Base-by-base conservation (phyloP, 2,888 invertebrate genomes). In the Agonopterix heracliana region DNA sequence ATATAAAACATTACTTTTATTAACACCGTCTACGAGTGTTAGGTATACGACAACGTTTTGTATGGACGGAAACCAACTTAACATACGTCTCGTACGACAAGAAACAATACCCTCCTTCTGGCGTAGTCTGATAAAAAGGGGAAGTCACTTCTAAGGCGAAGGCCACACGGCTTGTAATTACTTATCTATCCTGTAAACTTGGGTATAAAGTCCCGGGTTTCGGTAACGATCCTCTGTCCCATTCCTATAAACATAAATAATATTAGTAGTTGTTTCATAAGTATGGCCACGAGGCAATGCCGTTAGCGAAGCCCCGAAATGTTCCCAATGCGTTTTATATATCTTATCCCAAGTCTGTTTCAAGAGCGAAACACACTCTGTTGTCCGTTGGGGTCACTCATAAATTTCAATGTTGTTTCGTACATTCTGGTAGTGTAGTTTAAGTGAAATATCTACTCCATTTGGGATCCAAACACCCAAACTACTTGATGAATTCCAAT, bases 381-480 rank as follows among this genome's bases (percentile, higher is more conserved):
- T 63, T 73, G 77, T 71, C 78, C 74, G 75, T 65, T 4, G 71
- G 74, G 81, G 76, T 75, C 76, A 74, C 78, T 77, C 78, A 76
- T 82, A 81, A 81, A 82, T 81, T 76, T 78, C 81, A 81, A 81
- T 81, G 74, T 78, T 74, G 42, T 49, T 44, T 10, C 75, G 43
- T 44, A 48, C 73, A 78, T 78, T 78, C 78, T 74, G 67, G 66
- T 72, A 74, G 73, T 68, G 77, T 71, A 79, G 78, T 81, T 81
- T 75, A 79, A 81, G 80, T 81, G 79, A 81, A 80, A 80, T 81
- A 81, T 81, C 72, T 74, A 60, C 76, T 66, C 78, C 81, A 80
- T 81, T 81, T 76, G 72, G 77, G 68, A 73, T 73, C 70, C 71
- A 68, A 74, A 74, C 69, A 75, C 68, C 74, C 71, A 68, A 78